Percentiles rank a stretch among this genome's conserved stretches.
These are phyloP conservation scores for Drosophila sproati DNA, from an alignment of 1,140 invertebrate genomes.

Conservation along the genomic window DNA sequence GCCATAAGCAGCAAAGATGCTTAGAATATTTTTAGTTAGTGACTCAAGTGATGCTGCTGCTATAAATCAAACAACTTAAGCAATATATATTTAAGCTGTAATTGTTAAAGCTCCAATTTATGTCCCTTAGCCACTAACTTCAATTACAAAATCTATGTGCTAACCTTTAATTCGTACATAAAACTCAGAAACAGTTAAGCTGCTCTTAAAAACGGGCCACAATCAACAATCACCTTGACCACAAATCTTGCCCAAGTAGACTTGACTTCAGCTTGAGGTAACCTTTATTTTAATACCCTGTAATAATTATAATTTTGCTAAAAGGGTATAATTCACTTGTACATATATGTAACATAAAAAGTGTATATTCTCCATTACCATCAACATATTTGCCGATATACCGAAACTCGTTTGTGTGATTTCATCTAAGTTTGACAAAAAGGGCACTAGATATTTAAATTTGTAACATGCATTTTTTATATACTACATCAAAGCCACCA, in stretches of 20 bases:
- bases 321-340: too few species aligned
- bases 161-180: slow-evolving; percentile 52
- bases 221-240: slow-evolving; percentile 43
- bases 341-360: too few species aligned
- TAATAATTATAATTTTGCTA: too few species aligned
- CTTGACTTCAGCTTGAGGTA: slow-evolving; percentile 34
- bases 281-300: slow-evolving; percentile 10
- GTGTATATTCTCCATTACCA: too few species aligned
- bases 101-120: slow-evolving; percentile 16
- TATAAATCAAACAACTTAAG: slow-evolving; percentile 34
- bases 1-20: slow-evolving; percentile 35
- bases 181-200: slow-evolving; percentile 14
- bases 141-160: slow-evolving; percentile 21
- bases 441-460: too few species aligned
- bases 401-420: too few species aligned
- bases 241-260: slow-evolving; percentile 30
- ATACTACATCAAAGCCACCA: too few species aligned
- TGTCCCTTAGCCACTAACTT: neutral
- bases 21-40: slow-evolving; percentile 1
- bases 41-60: slow-evolving; percentile 2
- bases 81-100: slow-evolving; percentile 4
- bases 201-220: slow-evolving; percentile 32
- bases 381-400: too few species aligned
- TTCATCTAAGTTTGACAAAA: too few species aligned
- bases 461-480: too few species aligned